phyloP scores from a whole-genome alignment of 2,113 vertebrate species.

The Phalacrocorax carbo region DNA sequence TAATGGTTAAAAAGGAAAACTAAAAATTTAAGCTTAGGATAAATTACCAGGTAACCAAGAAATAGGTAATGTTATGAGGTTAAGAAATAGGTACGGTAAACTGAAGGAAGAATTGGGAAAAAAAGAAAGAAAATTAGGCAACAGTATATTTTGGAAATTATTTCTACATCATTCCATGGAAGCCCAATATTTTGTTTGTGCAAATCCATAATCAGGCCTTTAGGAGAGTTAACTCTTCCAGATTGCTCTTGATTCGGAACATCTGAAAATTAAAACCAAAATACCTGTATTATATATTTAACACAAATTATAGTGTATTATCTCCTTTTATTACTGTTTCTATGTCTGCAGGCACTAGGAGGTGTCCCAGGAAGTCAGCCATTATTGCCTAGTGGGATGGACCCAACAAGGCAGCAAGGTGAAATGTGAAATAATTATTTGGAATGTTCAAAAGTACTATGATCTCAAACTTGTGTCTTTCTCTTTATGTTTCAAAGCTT shows the following conservation, averaged over 20 bases:
- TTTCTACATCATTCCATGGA: not conserved
- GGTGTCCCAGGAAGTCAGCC: constrained; percentile 89
- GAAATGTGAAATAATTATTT: not conserved
- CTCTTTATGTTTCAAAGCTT: not conserved
- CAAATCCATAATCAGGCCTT: not conserved
- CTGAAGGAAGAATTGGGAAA: not conserved
- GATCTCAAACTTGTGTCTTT: not conserved
- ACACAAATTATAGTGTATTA: not conserved
- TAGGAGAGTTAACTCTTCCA: not conserved
- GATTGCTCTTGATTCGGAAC: not conserved
- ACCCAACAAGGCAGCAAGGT: constrained; percentile 93
- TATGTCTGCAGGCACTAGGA: constrained; percentile 80
- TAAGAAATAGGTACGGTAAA: not conserved
- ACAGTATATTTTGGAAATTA: not conserved
- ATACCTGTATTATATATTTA: not conserved
- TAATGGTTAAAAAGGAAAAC: not conserved
- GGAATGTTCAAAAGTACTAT: not conserved
- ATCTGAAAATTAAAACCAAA: not conserved
- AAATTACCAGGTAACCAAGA: not conserved
- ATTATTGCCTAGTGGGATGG: constrained; percentile 90
- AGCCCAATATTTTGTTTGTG: not conserved
- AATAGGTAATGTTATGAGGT: not conserved
- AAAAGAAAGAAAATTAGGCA: not conserved
- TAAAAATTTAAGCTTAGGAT: not conserved
- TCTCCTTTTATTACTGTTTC: not conserved